Percentiles rank a stretch among this genome's conserved stretches.
Evolutionary conservation across 2,797 vertebrate species (phyloP).

Genomic region (Salarias fasciatus): DNA sequence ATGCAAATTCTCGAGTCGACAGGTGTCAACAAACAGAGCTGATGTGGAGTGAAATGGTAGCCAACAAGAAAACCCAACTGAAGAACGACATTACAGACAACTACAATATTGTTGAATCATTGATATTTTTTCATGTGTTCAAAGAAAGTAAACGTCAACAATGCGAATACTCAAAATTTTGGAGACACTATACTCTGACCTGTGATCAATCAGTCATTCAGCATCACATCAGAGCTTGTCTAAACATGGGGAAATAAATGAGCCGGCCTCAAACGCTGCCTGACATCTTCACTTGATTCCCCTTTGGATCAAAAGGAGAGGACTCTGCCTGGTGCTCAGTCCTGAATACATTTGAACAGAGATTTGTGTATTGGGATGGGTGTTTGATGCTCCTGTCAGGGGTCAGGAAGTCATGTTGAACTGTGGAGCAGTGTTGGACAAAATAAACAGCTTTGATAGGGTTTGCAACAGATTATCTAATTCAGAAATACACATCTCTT

Average conservation of each 20-base stretch:
- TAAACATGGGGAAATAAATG: conserved; percentile 41
- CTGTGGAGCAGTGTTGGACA: background rate
- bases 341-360: conserved; percentile 49
- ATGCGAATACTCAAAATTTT: too few relatives aligned
- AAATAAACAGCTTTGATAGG: too few relatives aligned
- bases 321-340: conserved; percentile 36
- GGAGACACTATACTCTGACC: too few relatives aligned
- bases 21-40: conserved; percentile 40
- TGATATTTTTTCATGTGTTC: too few relatives aligned
- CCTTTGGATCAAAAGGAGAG: conserved; percentile 35
- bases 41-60: conserved; percentile 21
- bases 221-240: too few relatives aligned
- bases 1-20: conserved; percentile 39
- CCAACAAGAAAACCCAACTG: conserved; percentile 14
- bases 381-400: conserved; percentile 45
- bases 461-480: too few relatives aligned
- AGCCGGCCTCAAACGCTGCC: conserved; percentile 38
- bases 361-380: conserved; percentile 78
- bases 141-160: too few relatives aligned
- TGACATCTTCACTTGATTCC: conserved; percentile 53
- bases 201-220: too few relatives aligned
- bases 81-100: background rate
- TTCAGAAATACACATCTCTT: too few relatives aligned
- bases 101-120: too few relatives aligned
- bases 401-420: conserved; percentile 20